Evolutionary conservation across 2,888 invertebrate species (phyloP), one percentile per base, ranked within the genome.

Genomic region (Dicyrtomina minuta): DNA sequence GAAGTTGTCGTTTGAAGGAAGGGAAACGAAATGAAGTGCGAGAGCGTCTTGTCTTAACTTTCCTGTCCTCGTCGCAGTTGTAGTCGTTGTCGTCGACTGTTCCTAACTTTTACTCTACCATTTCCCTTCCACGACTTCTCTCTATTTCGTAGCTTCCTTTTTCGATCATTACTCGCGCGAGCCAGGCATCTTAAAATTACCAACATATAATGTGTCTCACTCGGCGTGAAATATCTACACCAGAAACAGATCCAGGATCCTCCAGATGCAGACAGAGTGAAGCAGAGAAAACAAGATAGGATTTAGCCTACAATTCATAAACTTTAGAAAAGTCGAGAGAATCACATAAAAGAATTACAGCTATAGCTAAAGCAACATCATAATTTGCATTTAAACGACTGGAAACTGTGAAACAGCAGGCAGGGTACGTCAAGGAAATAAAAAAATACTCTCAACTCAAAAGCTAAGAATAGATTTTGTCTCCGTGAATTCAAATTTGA

Each of bases 1-100:
- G 66, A 66, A 66, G 39, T 55, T 66, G 66, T 66, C 66, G 56
- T 66, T 66, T 43, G 27, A 58, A 56, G 39, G 58, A 24, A 66
- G 56, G 56, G 41, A 55, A 56, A 43, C 43, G 41, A 27, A 58
- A 10, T 33, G 10, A 56, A 66, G 66, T 43, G 53, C 53, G 66
- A 66, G 66, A 41, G 53, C 53, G 51, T 15, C 51, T 53, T 17
- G 43, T 33, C 39, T 33, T 17, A 17, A 65, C 51, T 53, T 5
- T 41, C 22, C 26, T 17, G 33, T 39, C 27, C 51, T 51, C 39
- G 10, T 10, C 56, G 56, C 26, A 10, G 5, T 4, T 56, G 56
- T 22, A 12, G 12, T 24, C 51, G 8, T 8, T 51, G 20, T 51
- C 51, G 8, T n/a, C 13, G 43, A 10, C 43, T 41, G 43, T 3